Conservation (phyloP, 2,797 vertebrate species). For the Hyperoplus lanceolatus region DNA sequence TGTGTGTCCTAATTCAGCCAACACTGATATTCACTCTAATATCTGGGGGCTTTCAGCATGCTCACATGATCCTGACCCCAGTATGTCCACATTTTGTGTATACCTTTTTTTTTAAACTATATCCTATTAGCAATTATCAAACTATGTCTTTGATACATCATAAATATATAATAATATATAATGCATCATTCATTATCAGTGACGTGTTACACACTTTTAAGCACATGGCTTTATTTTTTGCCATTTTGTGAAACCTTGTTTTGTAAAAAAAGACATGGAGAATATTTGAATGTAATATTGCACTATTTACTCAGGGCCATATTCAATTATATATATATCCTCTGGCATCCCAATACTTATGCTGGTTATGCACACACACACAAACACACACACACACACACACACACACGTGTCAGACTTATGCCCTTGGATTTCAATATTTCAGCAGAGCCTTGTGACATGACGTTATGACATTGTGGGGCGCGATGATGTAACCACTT, state of each 20-base stretch:
- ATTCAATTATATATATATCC: constrained; percentile 13
- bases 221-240: not conserved
- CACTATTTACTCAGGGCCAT: not conserved
- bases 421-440: constrained; percentile 62
- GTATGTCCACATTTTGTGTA: too few species aligned
- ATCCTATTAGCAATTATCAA: not conserved
- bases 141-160: not conserved
- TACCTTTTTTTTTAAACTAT: too few species aligned
- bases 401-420: not conserved
- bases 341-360: not conserved
- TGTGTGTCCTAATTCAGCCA: too few species aligned
- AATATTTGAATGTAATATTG: not conserved
- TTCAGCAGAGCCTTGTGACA: constrained; percentile 42
- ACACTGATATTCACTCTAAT: too few species aligned
- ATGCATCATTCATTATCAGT: not conserved
- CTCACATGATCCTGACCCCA: too few species aligned
- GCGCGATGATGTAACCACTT: constrained; percentile 54
- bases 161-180: not conserved
- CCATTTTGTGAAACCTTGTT: not conserved
- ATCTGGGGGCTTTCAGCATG: too few species aligned
- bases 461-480: constrained; percentile 48
- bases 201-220: not conserved
- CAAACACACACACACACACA: too few species aligned
- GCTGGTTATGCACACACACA: constrained; percentile 16
- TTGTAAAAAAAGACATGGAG: not conserved